Evolutionary conservation across 2,113 vertebrate species (phyloP), one percentile per base, ranked within the genome.

Genomic region (Anser brachyrhynchus): DNA sequence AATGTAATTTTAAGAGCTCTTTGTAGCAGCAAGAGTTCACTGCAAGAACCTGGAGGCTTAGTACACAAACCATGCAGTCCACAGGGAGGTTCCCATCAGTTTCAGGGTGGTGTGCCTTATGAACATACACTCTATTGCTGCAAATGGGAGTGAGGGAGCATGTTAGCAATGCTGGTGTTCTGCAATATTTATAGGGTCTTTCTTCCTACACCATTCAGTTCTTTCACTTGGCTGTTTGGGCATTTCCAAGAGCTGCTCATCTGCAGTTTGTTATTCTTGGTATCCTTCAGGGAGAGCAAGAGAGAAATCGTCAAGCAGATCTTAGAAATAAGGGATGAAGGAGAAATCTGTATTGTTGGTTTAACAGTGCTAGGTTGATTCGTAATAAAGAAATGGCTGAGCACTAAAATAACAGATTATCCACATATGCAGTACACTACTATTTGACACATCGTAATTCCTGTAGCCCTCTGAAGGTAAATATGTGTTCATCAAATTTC

Each of bases 1-100:
- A 94, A 96, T 94, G 92, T 92, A 92, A 96, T 95, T 97, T 96
- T 96, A 97, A 96, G 86, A 89, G 69, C 90, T 90, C 80, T 94
- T 88, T 79, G 72, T 91, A 84, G 83, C 90, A 96, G 79, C 1
- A 0, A 93, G 72, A 44, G 76, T 75, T 95, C 62, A 65, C 77
- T 94, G 94, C 61, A 91, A 89, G 89, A 97, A 94, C 65, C 43
- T 64, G 35, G 52, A 93, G 80, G 37, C 66, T 95, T 93, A 87
- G 91, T 87, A 92, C 70, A 95, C 76, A 95, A 93, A 90, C 54
- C 64, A 67, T 89, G 54, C 66, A 89, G 92, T n/a, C 92, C 58
- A 95, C 70, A 79, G 66, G 94, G 81, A 94, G 29, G 80, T 69
- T 95, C 76, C 65, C 84, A 79, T 94, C 84, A 81, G 58, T 92